A percentile compares a stretch with the other conserved stretches of the same genome.
Evolutionary conservation across 2,797 vertebrate species (phyloP).

Genomic region (Anniella stebbinsi): DNA sequence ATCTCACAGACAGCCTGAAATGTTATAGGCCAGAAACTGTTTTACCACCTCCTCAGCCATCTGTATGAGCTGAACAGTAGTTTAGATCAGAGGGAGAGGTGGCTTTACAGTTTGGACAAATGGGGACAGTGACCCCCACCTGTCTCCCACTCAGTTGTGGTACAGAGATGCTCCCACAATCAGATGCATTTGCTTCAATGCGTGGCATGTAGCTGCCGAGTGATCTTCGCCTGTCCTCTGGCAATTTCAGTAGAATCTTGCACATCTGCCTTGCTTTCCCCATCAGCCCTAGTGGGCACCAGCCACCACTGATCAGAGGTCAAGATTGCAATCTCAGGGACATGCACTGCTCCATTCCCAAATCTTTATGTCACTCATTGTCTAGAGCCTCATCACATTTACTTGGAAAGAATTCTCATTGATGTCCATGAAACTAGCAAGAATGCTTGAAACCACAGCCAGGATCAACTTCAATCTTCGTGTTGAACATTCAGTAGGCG

Average conservation of each 20-base stretch:
- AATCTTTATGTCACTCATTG: neutral
- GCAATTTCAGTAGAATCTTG: too few relatives aligned
- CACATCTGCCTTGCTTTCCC: too few relatives aligned
- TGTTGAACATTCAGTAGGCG: neutral
- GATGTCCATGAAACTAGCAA: neutral
- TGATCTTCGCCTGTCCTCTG: too few relatives aligned
- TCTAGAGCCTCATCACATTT: neutral
- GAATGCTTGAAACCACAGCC: neutral
- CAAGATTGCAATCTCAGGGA: neutral
- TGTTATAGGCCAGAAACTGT: neutral
- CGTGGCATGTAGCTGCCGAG: too few relatives aligned
- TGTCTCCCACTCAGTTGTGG: too few relatives aligned
- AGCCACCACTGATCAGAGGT: too few relatives aligned
- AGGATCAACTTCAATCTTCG: neutral
- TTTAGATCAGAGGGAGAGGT: neutral
- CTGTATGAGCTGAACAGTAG: neutral
- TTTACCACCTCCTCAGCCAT: neutral
- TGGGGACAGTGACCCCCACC: too few relatives aligned
- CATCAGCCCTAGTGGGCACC: too few relatives aligned
- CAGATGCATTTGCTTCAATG: too few relatives aligned
- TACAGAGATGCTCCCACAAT: too few relatives aligned
- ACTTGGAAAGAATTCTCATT: neutral
- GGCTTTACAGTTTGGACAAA: neutral
- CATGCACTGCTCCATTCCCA: neutral
- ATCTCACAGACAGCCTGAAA: neutral